phyloP scores from a whole-genome alignment of 2,797 vertebrate species.

The Manis pentadactyla region DNA sequence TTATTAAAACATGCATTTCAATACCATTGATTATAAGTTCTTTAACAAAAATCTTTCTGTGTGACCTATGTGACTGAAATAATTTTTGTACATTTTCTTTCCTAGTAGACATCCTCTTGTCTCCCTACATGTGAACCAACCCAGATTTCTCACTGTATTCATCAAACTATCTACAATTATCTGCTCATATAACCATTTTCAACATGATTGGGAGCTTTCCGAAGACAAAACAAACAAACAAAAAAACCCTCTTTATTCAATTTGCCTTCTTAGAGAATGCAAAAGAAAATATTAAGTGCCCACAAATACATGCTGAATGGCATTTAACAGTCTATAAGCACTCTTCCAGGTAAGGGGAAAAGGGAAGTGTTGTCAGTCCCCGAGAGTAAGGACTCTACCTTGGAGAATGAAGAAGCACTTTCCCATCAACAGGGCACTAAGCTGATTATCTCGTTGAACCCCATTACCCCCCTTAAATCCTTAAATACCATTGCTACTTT shows the following conservation, averaged over 20 bases:
- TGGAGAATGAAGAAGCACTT: neutral
- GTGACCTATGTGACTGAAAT: neutral
- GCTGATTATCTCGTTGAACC: neutral
- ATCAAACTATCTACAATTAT: neutral
- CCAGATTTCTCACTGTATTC: neutral
- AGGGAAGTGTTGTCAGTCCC: neutral
- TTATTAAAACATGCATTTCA: neutral
- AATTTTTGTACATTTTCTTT: neutral
- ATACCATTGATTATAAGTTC: neutral
- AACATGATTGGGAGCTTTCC: neutral
- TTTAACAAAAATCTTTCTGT: neutral
- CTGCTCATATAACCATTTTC: neutral
- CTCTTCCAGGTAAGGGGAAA: neutral
- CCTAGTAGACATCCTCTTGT: neutral
- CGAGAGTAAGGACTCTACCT: neutral
- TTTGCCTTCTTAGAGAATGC: neutral
- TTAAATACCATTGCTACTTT: neutral
- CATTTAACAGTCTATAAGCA: neutral
- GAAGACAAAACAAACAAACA: neutral
- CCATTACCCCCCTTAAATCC: neutral
- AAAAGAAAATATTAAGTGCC: neutral
- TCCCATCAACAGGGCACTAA: neutral
- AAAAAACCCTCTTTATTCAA: neutral
- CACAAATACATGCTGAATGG: neutral
- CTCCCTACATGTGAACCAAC: neutral